Evolutionary conservation across 2,113 vertebrate species (phyloP), one percentile per base, ranked within the genome.

Genomic region (Callocephalon fimbriatum): DNA sequence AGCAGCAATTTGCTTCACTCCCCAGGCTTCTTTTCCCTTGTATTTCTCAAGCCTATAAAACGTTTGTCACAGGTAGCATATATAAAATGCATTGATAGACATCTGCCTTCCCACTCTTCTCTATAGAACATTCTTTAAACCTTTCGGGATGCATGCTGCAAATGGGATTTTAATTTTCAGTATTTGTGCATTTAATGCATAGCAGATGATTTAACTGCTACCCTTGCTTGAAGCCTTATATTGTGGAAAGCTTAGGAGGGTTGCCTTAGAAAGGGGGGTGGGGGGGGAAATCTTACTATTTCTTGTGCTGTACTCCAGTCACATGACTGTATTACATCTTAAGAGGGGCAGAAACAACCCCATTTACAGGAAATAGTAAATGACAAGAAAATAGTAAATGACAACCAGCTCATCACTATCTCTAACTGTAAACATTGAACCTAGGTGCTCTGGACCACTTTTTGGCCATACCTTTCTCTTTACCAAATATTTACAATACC

Each of bases 11-110:
- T 86, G 4, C 68, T 68, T 80, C 51, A 42, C 37, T 85, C 48
- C 17, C 31, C 40, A 74, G 59, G 48, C 88, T 79, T 68, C 27
- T 72, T 73, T 81, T 91, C 25, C 62, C n/a, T 91, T 85, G 54
- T 62, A 73, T 73, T 80, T 48, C 66, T 86, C 44, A 92, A 82
- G 40, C 44, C 91, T 74, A 12, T 25, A 76, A 79, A 94, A 74
- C 12, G 20, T 67, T 95, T 72, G 53, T 82, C 86, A 94, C 70
- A 95, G 92, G 92, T 96, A 97, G 15, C 37, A 78, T 75, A 85
- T 45, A 86, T 37, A 87, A 88, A 91, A 90, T 75, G 48, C 83
- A 81, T 54, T 72, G 95, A 92, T 47, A 95, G 90, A 89, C 68
- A 74, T 96, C 94, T 63, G 21, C 68, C 75, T 86, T 95, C 91